phyloP scores from a whole-genome alignment of 2,797 vertebrate genomes.

The Coccyzus lansbergi region DNA sequence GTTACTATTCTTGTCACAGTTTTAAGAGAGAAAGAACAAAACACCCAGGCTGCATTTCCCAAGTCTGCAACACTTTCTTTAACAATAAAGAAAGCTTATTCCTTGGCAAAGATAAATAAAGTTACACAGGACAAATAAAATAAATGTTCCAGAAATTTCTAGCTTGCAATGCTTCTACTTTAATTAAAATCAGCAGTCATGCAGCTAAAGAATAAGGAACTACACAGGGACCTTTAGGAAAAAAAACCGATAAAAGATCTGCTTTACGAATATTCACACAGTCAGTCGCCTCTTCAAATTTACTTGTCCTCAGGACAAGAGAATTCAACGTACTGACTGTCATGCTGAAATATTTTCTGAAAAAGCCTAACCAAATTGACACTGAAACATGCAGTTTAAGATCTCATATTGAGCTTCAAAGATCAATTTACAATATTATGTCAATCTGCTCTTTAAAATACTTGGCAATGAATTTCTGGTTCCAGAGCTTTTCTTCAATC shows the following conservation, averaged over 20 bases:
- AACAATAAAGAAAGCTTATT: not conserved
- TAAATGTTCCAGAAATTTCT: conserved; percentile 48
- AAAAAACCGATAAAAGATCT: not conserved
- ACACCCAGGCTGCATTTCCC: not conserved
- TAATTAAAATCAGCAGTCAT: not conserved
- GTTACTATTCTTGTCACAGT: not conserved
- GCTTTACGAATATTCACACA: not conserved
- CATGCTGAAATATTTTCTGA: not conserved
- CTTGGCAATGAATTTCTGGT: conserved; percentile 17
- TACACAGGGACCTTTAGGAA: not conserved
- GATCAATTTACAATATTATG: not conserved
- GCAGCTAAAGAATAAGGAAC: not conserved
- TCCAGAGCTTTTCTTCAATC: not conserved
- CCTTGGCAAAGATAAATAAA: not conserved
- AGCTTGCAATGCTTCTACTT: not conserved
- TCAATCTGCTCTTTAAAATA: not conserved
- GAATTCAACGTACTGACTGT: not conserved
- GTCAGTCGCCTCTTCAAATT: not conserved
- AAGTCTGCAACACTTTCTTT: not conserved
- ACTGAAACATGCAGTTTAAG: not conserved
- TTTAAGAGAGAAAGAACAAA: not conserved
- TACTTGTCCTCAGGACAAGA: not conserved
- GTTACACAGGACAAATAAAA: not conserved
- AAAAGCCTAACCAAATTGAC: not conserved
- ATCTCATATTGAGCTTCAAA: not conserved